Conservation (phyloP, 2,113 vertebrate species). For the Entomyzon cyanotis region DNA sequence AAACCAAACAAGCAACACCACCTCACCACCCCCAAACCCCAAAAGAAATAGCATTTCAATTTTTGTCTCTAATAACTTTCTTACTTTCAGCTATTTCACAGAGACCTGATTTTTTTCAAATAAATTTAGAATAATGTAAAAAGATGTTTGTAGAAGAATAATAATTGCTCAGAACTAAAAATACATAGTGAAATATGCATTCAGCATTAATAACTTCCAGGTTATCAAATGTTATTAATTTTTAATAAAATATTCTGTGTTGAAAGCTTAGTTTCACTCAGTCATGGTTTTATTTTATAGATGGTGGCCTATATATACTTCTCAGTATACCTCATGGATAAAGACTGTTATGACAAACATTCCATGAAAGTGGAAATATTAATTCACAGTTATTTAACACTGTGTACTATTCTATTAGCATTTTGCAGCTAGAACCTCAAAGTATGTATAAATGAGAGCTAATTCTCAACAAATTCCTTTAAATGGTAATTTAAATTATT, state of each 20-base stretch:
- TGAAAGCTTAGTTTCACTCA: background rate
- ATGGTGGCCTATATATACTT: background rate
- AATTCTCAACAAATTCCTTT: background rate
- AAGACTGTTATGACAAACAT: background rate
- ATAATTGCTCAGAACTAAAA: background rate
- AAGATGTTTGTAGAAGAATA: background rate
- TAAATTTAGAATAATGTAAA: background rate
- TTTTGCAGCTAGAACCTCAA: background rate
- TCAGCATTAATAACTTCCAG: background rate
- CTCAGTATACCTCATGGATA: conserved; percentile 22
- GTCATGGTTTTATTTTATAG: background rate
- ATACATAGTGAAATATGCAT: background rate
- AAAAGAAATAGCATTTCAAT: background rate
- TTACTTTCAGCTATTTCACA: background rate
- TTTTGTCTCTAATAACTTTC: background rate
- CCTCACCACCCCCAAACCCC: background rate
- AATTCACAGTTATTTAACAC: background rate
- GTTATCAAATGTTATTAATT: background rate
- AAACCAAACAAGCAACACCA: background rate
- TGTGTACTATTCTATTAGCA: background rate
- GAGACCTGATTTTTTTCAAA: background rate
- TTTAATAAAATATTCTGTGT: background rate
- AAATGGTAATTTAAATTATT: background rate
- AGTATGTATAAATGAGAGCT: background rate
- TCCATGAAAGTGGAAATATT: background rate